Base-by-base conservation (phyloP, 2,113 vertebrate species). In the Erinaceus europaeus region DNA sequence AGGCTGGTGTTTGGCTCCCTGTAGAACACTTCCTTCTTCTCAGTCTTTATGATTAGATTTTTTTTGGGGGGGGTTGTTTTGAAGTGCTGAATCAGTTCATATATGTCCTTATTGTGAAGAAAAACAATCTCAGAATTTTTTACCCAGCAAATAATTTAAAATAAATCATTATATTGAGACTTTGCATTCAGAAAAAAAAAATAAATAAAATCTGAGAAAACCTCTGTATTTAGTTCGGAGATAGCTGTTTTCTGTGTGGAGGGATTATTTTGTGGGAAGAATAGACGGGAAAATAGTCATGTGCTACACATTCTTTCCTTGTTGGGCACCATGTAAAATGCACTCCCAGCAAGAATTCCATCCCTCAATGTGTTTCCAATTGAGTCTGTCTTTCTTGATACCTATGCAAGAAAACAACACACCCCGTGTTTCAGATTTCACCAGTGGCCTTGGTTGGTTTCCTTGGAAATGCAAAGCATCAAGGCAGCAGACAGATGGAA, bases 101-200 rank as follows among this genome's bases (percentile, higher is more conserved):
- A 71, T 90, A 82, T 92, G 91, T 75, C 89, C 92, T n/a, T 87
- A 62, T 64, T 94, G 8, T n/a, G 11, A 91, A 90, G 92, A 44
- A 38, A 38, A 69, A 25, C 2, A 75, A 89, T 92, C 94, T 89
- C 67, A 85, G 87, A 93, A 46, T 32, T 36, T 91, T 93, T 59
- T 72, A 25, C 69, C 34, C 61, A 88, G 91, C n/a, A 91, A 95
- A 91, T 67, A 90, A 84, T 48, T 84, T 84, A 79, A 80, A 95
- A 90, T 90, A 94, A 93, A 90, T 90, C 82, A 73, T 90, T 72
- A 29, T 62, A 76, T 94, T 40, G 61, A 32, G 36, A 5, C 6
- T 6, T 1, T 84, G 8, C 78, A 89, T 87, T 94, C 74, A 96
- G 94, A 93, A 61, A 82, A n/a, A n/a, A n/a, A n/a, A n/a, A n/a